phyloP scores from a whole-genome alignment of 2,113 vertebrate species.

The human region DNA sequence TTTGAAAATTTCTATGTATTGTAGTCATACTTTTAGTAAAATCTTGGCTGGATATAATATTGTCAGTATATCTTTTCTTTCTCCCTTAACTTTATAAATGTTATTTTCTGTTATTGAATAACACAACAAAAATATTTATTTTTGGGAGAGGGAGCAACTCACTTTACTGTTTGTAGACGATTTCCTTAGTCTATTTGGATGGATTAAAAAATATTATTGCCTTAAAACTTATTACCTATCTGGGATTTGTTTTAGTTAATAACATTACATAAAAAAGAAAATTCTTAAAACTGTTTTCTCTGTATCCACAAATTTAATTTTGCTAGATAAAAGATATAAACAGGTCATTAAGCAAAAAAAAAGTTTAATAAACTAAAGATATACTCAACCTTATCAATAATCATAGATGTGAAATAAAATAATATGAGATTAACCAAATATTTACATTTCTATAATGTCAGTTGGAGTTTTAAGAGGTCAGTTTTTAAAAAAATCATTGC shows the following conservation, averaged over 20 bases:
- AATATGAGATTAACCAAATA: not conserved
- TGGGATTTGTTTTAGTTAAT: not conserved
- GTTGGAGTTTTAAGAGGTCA: not conserved
- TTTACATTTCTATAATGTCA: not conserved
- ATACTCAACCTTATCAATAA: not conserved
- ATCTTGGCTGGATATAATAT: not conserved
- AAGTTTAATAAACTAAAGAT: not conserved
- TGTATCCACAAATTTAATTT: not conserved
- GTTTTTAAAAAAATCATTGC: not conserved
- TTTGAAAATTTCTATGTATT: not conserved
- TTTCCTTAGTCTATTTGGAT: not conserved
- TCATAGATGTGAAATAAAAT: not conserved
- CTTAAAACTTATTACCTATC: not conserved
- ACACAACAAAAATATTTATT: not conserved
- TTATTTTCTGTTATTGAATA: not conserved
- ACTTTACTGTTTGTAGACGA: not conserved
- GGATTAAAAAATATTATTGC: not conserved
- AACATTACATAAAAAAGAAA: not conserved
- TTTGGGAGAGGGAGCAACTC: not conserved
- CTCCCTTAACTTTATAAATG: not conserved
- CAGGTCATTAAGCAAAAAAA: not conserved
- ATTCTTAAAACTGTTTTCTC: not conserved
- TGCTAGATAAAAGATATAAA: not conserved
- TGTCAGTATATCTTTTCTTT: not conserved
- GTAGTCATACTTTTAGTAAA: not conserved